These are phyloP conservation scores for Archilochus colubris DNA, from an alignment of 2,113 vertebrate species.

Conservation along the genomic window DNA sequence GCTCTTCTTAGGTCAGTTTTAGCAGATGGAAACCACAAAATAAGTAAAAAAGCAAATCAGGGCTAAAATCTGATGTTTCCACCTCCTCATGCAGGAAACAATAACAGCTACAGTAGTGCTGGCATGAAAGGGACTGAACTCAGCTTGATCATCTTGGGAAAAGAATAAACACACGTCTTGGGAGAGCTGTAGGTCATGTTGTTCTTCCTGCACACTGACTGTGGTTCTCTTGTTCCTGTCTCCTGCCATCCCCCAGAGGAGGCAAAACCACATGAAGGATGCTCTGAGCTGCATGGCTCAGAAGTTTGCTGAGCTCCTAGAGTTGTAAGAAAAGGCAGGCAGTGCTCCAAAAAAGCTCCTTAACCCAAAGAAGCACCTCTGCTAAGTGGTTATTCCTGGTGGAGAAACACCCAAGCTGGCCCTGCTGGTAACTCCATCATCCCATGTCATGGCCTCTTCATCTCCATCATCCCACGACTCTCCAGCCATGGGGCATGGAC, in stretches of 20 bases:
- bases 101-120: neutral
- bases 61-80: constrained; percentile 10
- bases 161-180: constrained; percentile 13
- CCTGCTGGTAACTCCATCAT: neutral
- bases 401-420: neutral
- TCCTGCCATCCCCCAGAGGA: neutral
- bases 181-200: neutral
- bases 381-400: neutral
- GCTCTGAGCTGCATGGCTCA: neutral
- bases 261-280: neutral
- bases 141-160: constrained; percentile 15
- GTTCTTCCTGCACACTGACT: neutral
- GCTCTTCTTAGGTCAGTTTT: neutral
- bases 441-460: neutral
- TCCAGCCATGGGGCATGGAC: neutral
- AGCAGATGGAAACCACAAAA: constrained; percentile 39
- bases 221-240: neutral
- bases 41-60: neutral
- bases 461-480: neutral
- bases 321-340: neutral
- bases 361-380: neutral
- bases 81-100: constrained; percentile 49
- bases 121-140: constrained; percentile 42
- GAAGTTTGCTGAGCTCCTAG: neutral
- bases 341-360: neutral